Evolutionary conservation across 23 tunicate genomes (phyloP).

Genomic region (Halocynthia aurantium): DNA sequence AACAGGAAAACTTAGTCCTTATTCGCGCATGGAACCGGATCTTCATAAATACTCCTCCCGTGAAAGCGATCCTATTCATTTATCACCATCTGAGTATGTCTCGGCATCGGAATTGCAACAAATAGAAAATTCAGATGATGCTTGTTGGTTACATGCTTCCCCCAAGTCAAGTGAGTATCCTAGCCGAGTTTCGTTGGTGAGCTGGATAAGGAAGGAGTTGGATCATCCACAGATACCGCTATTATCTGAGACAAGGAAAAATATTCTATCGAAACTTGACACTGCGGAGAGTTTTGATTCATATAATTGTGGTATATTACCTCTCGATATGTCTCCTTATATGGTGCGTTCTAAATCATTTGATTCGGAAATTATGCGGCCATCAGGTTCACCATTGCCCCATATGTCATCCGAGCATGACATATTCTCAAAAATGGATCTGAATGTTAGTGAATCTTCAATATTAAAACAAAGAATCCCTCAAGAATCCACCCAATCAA

Average conservation of each 20-base stretch:
- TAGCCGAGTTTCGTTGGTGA: neutral
- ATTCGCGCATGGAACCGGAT: neutral
- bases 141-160: slow-evolving; percentile 9
- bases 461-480: no score
- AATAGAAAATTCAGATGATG: neutral
- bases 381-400: no score
- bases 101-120: neutral
- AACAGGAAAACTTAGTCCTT: slow-evolving; percentile 61
- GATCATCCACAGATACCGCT: slow-evolving; percentile 76
- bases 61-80: neutral
- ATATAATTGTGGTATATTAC: no score
- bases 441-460: no score
- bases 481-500: neutral
- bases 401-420: no score
- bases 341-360: no score
- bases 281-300: neutral
- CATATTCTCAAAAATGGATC: no score
- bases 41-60: neutral
- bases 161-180: neutral
- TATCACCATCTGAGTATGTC: neutral
- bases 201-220: slow-evolving; percentile 62
- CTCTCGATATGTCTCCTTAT: no score
- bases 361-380: no score
- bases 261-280: slow-evolving; percentile 39
- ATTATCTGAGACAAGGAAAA: slow-evolving; percentile 53